Evolutionary conservation across 2,797 vertebrate genomes (phyloP), one percentile per base, ranked within the genome.

Genomic region (Macroramphosus scolopax): DNA sequence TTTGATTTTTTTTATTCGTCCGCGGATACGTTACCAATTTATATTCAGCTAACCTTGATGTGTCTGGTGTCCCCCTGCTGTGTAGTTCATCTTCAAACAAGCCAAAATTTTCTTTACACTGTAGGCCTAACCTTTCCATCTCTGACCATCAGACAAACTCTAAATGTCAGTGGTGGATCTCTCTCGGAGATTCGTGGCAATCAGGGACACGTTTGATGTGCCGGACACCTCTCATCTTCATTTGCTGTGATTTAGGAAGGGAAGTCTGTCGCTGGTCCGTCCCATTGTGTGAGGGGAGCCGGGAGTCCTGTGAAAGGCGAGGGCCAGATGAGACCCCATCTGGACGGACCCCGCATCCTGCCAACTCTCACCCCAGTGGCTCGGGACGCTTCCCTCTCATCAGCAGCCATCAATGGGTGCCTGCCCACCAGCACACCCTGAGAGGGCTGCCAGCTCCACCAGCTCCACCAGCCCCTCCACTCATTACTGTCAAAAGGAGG

Each of bases 321-420:
- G 43, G 58, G 51, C 60, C 80, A 81, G 80, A 80, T 79, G 76
- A 82, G 78, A 73, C 75, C 86, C 84, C 87, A 88, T 88, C 86
- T 89, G 87, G 84, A 83, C 63, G 17, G 53, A 74, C 50, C 63
- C 49, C 5, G 33, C 57, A 54, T 60, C 80, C 78, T 86, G 83
- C 82, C 84, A 87, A 69, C 79, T 68, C 59, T 72, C 68, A 54
- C 80, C 67, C 77, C 76, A 69, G 72, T 62, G 68, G 66, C 68
- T 73, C 15, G 2, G 63, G 80, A 72, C 4, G 18, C 41, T 67
- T 69, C 63, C 56, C 52, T 33, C 72, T 83, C 77, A 81, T 82
- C 73, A 73, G 68, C 66, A 66, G 68, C 68, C 83, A 82, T 83
- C 77, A 87, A 87, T 83, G 75, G 48, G 69, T 50, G 63, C 50